Base-by-base conservation (phyloP, 1,140 invertebrate genomes). In the Trialeurodes vaporariorum region DNA sequence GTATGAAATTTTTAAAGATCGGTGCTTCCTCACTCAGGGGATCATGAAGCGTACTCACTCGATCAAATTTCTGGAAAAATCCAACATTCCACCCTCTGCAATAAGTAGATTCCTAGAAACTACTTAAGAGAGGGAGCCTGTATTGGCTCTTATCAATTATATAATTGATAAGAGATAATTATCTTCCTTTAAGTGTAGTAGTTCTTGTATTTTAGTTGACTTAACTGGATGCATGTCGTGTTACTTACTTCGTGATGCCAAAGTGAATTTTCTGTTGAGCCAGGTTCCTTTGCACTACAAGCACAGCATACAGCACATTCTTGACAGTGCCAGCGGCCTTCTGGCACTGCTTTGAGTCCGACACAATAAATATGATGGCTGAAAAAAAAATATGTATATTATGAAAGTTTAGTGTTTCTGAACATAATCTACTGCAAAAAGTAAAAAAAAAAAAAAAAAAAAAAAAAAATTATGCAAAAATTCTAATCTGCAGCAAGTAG, bases 331-430 rank as follows among this genome's bases (percentile, higher is more conserved):
- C 94, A 97, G 25, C 90, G 85, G 17, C 93, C 94, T 70, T 84
- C 86, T 13, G 94, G 94, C 69, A 95, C 87, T 67, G 84, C 82
- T 62, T 85, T 83, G 1, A 97, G 78, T 2, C 93, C 93, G 61
- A 96, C 89, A 79, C 95, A 98, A 80, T 93, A 94, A 67, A 93
- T 93, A 76, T 98, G 95, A 77, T 89, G 92, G 40, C 84, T 85
- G 68, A 40, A 73, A 69, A 49, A 23, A 59, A 1, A 70, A 11
- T 34, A 61, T 13, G 25, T 23, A 25, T 17, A 62, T 34, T 40
- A n/a, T 64, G 17, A 21, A 13, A 64, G 21, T 22, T 68, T 24
- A 23, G 11, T 63, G 27, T 9, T 61, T 61, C 9, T 61, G 25
- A 13, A 58, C 12, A 13, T 12, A 25, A 13, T 17, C 12, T 21